Percentiles rank a stretch among this genome's conserved stretches.
Evolutionary conservation across 2,888 invertebrate genomes (phyloP).

Genomic region (Lysandra bellargus): DNA sequence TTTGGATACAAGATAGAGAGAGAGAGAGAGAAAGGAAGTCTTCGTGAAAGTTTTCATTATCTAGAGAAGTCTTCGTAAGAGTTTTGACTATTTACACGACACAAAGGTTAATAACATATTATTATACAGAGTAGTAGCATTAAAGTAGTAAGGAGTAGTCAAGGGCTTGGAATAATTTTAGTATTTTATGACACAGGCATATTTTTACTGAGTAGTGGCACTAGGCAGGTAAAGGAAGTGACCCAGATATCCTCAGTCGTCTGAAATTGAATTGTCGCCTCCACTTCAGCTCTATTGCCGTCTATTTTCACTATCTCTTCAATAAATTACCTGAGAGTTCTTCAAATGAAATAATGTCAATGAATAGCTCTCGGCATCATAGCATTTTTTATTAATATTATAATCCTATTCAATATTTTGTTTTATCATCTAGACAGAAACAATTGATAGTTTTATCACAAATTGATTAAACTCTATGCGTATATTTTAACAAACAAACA

Average conservation of each 20-base stretch:
- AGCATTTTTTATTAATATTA: background rate
- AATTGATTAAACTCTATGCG: background rate
- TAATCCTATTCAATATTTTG: background rate
- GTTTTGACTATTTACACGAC: too few relatives aligned
- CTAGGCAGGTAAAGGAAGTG: background rate
- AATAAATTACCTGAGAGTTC: background rate
- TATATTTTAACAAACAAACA: background rate
- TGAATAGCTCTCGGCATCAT: background rate
- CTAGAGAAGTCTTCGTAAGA: too few relatives aligned
- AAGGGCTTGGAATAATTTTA: too few relatives aligned
- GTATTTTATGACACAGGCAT: too few relatives aligned
- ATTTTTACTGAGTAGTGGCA: too few relatives aligned
- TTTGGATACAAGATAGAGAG: too few relatives aligned
- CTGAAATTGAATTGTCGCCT: background rate
- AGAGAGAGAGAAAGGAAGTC: too few relatives aligned
- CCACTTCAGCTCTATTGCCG: background rate
- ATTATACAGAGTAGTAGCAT: too few relatives aligned
- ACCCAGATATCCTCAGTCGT: background rate
- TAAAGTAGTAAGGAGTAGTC: too few relatives aligned
- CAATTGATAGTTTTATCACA: background rate
- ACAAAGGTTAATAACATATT: too few relatives aligned
- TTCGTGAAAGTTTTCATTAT: too few relatives aligned
- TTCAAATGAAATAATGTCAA: slow-evolving; percentile 3
- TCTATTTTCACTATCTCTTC: background rate
- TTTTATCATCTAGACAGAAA: background rate